Conservation (phyloP, 2,888 invertebrate genomes). For the Tryphoninae sp. region DNA sequence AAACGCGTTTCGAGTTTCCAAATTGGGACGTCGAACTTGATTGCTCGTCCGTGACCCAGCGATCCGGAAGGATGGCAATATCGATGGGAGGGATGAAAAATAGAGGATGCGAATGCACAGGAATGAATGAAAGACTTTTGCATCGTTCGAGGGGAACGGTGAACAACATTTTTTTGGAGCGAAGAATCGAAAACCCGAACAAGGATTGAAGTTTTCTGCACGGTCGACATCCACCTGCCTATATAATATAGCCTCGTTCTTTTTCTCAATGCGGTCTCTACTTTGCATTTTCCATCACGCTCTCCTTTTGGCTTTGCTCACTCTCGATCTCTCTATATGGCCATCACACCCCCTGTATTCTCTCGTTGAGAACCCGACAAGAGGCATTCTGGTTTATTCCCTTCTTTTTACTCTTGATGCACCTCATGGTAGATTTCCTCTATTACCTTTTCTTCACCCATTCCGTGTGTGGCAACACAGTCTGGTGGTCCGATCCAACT, state of each 20-base stretch:
- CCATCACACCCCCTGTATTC: not conserved
- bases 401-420: constrained; percentile 39
- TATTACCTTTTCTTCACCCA: constrained; percentile 43
- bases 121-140: constrained; percentile 12
- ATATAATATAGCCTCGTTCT: constrained; percentile 1
- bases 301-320: constrained; percentile 37
- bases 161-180: constrained; percentile 1
- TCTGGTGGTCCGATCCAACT: constrained; percentile 52
- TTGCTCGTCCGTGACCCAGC: not conserved
- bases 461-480: constrained; percentile 37
- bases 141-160: constrained; percentile 4
- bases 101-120: not conserved
- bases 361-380: constrained; percentile 12
- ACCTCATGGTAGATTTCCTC: constrained; percentile 46
- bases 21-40: constrained; percentile 2
- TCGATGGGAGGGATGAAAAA: not conserved
- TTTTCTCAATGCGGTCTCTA: constrained; percentile 39
- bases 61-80: constrained; percentile 1
- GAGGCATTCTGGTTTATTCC: constrained; percentile 28
- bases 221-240: constrained; percentile 45
- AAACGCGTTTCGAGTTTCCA: constrained; percentile 7
- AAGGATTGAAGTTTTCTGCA: constrained; percentile 36
- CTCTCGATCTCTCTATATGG: constrained; percentile 20
- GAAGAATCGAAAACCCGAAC: constrained; percentile 15
- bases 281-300: constrained; percentile 66